Evolutionary conservation across 2,113 vertebrate species (phyloP), one percentile per base, ranked within the genome.

Genomic region (Syngnathus floridae): DNA sequence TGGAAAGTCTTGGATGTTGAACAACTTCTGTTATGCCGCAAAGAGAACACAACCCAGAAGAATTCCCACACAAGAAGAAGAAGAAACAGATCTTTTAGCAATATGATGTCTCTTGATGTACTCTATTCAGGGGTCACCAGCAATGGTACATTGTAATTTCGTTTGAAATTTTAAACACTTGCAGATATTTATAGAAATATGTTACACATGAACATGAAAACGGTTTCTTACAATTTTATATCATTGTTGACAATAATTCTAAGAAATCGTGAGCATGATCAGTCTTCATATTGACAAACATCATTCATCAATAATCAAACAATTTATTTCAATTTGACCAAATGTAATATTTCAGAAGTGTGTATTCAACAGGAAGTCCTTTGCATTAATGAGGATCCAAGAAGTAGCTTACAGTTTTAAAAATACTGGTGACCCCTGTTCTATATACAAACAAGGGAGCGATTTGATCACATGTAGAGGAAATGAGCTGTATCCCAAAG

Each of bases 71-170:
- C 4, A 60, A 36, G 11, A 70, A 59, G n/a, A 70, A 59, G n/a
- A 48, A 65, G 64, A 49, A 58, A 37, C n/a, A 54, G 36, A 72
- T 66, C n/a, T 16, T 21, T 64, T 65, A 75, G 67, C 74, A 82
- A 40, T 14, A 12, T 37, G 17, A 16, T 38, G 48, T n/a, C 17
- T 7, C 26, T 55, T 55, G 22, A 22, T 22, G 9, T 13, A 55
- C 13, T 55, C 13, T 54, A 26, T 26, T 21, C 51, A 22, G 21
- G 51, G 21, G 51, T 52, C 21, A 52, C 21, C 21, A 21, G 22
- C 51, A 52, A 54, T 11, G 51, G 51, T 7, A 22, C n/a, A 54
- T 4, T 54, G 21, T 54, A 13, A 54, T 5, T 54, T 54, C 10
- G 26, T 26, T 14, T 26, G 52, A 26, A 12, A 54, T 26, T 13